Evolutionary conservation across 1,140 invertebrate species (phyloP).

Genomic region (Apis dorsata): DNA sequence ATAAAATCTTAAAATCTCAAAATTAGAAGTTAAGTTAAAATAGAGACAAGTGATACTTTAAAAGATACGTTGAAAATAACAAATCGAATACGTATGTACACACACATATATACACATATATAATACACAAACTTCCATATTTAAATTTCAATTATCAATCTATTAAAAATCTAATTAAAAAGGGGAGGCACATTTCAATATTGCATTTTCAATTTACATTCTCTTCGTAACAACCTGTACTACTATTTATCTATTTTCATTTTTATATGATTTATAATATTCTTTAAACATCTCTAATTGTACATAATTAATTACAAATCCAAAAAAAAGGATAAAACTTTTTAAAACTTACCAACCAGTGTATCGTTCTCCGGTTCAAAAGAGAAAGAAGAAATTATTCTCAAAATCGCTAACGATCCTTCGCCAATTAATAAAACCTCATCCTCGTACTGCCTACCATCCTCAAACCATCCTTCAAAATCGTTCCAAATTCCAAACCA

Average conservation of each 20-base stretch:
- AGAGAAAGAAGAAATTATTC: neutral
- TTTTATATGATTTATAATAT: neutral
- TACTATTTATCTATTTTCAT: neutral
- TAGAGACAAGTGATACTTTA: neutral
- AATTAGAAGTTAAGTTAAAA: neutral
- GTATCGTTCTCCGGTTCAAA: neutral
- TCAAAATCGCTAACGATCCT: neutral
- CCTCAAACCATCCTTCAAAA: neutral
- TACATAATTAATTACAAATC: too few species aligned
- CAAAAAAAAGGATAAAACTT: neutral
- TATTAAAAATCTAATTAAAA: neutral
- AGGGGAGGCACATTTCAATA: neutral
- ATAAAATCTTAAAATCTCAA: too few species aligned
- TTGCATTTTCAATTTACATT: neutral
- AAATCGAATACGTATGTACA: neutral
- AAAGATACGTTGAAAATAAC: neutral
- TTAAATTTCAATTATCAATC: neutral
- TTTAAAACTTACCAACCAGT: neutral
- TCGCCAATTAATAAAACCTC: too few species aligned
- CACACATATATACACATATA: too few species aligned
- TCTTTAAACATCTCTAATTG: neutral
- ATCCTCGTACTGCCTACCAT: too few species aligned
- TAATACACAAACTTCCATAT: too few species aligned
- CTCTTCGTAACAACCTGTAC: too few species aligned
- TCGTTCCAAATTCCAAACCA: too few species aligned